Evolutionary conservation across 2,797 vertebrate species (phyloP).

Genomic region (Hippoglossus hippoglossus): DNA sequence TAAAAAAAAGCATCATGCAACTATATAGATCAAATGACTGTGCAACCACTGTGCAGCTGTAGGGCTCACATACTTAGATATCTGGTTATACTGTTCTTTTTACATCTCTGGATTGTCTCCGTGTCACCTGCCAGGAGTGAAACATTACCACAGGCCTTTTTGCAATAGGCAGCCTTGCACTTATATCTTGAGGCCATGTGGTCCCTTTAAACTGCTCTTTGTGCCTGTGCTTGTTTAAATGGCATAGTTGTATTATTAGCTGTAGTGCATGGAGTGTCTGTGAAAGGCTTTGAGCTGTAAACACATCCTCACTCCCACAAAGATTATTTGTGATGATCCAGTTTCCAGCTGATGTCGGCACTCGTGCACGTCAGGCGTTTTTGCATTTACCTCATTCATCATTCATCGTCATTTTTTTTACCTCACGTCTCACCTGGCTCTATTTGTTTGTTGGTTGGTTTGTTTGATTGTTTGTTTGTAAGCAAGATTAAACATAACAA

Average conservation of each 20-base stretch:
- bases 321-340: conserved; percentile 18
- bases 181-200: conserved; percentile 20
- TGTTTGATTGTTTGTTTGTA: no score
- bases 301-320: no score
- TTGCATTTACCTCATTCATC: not conserved
- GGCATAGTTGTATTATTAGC: not conserved
- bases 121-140: not conserved
- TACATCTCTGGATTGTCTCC: not conserved
- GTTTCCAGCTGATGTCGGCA: not conserved
- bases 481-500: no score
- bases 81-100: not conserved
- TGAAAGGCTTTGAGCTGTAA: conserved; percentile 5
- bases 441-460: no score
- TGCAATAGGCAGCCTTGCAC: conserved; percentile 21
- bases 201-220: conserved; percentile 10
- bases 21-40: conserved; percentile 1
- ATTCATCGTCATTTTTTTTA: conserved; percentile 3
- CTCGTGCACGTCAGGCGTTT: not conserved
- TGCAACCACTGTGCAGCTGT: not conserved
- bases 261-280: not conserved
- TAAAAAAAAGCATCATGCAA: conserved; percentile 43
- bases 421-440: not conserved
- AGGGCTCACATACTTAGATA: not conserved
- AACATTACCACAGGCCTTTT: not conserved
- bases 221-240: conserved; percentile 18